phyloP scores from a whole-genome alignment of 2,888 invertebrate species.

The Phyto melanocephala region DNA sequence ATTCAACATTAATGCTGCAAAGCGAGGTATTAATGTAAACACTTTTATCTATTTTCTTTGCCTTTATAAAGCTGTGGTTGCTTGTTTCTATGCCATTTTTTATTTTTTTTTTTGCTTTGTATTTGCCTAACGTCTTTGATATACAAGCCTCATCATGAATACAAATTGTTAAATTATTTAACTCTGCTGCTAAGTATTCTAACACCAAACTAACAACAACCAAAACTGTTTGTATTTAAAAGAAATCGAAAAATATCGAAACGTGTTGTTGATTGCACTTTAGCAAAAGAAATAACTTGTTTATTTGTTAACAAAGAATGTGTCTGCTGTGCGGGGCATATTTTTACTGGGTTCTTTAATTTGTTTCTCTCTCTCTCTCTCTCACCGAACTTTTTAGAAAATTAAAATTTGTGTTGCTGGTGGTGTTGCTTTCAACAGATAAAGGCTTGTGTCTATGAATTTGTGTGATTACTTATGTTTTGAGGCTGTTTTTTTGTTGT shows the following conservation, averaged over 20 bases:
- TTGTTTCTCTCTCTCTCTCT: slow-evolving; percentile 2
- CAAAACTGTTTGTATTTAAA: neutral
- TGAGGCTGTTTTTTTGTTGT: neutral
- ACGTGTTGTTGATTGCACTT: slow-evolving; percentile 54
- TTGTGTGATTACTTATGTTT: too few species aligned
- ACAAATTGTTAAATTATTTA: slow-evolving; percentile 62
- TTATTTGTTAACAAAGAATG: slow-evolving; percentile 42
- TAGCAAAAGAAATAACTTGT: slow-evolving; percentile 53
- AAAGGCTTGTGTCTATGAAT: neutral
- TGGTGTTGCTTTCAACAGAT: neutral
- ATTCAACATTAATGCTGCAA: too few species aligned
- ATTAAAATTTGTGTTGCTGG: slow-evolving; percentile 45
- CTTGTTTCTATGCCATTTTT: slow-evolving; percentile 6
- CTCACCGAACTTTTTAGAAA: slow-evolving; percentile 47
- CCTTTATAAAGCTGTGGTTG: neutral
- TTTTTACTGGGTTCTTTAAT: neutral
- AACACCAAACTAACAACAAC: neutral
- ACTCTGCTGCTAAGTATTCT: neutral
- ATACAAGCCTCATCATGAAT: slow-evolving; percentile 53
- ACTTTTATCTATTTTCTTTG: neutral
- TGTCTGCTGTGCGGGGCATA: neutral
- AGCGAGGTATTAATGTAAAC: too few species aligned
- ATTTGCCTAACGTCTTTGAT: slow-evolving; percentile 46
- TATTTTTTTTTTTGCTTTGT: slow-evolving; percentile 10
- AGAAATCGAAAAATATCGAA: neutral